Evolutionary conservation across 2,888 invertebrate genomes (phyloP).

Genomic region (Sphaerophoria rueppellii): DNA sequence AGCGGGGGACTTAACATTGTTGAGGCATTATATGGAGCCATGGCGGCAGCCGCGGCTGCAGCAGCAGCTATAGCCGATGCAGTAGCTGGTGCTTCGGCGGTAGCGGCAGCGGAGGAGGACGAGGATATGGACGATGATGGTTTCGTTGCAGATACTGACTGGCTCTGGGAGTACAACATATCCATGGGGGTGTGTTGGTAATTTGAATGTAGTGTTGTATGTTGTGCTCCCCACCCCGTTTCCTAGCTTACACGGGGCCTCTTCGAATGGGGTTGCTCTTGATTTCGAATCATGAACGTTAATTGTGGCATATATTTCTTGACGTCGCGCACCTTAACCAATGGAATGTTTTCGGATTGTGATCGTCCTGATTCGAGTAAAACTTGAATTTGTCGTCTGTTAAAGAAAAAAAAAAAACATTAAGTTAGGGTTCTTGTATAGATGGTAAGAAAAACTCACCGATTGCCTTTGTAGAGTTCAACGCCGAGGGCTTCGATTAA

Average conservation of each 20-base stretch:
- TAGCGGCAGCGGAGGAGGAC: slow-evolving; percentile 70
- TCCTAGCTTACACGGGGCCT: slow-evolving; percentile 82
- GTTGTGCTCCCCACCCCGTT: slow-evolving; percentile 83
- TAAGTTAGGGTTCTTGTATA: neutral
- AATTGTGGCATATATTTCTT: slow-evolving; percentile 93
- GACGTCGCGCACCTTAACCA: slow-evolving; percentile 92
- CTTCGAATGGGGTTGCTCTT: slow-evolving; percentile 81
- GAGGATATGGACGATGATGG: slow-evolving; percentile 34
- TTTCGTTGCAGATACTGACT: slow-evolving; percentile 73
- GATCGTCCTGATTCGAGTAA: slow-evolving; percentile 90
- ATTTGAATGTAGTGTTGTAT: slow-evolving; percentile 75
- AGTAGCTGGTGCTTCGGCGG: slow-evolving; percentile 69
- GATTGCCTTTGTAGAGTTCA: slow-evolving; percentile 91
- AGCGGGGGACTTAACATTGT: slow-evolving; percentile 81
- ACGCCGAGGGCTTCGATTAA: slow-evolving; percentile 91
- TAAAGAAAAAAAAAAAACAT: slow-evolving; percentile 36
- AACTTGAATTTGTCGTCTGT: slow-evolving; percentile 89
- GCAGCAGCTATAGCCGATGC: slow-evolving; percentile 46
- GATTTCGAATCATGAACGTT: slow-evolving; percentile 89
- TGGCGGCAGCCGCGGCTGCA: slow-evolving; percentile 42
- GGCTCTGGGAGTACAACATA: slow-evolving; percentile 82
- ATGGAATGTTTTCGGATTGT: slow-evolving; percentile 88
- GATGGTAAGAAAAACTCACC: slow-evolving; percentile 84
- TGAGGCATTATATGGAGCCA: slow-evolving; percentile 76
- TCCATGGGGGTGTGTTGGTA: slow-evolving; percentile 75